A percentile compares a stretch with the other conserved stretches of the same genome.
Evolutionary conservation across 2,113 vertebrate species (phyloP).

Genomic region (Urocolius indicus): DNA sequence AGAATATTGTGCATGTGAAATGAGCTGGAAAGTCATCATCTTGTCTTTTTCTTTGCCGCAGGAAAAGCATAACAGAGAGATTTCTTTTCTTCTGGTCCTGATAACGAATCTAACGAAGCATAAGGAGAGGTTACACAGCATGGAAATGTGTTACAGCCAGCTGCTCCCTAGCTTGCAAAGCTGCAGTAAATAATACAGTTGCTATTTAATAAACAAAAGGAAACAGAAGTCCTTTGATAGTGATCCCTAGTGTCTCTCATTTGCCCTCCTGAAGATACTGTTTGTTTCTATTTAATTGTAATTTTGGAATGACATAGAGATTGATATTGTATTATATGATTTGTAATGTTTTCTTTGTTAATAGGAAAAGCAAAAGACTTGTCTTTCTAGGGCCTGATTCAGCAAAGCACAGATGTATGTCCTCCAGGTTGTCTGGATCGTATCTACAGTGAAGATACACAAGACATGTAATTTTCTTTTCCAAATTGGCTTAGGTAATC

Average conservation of each 20-base stretch:
- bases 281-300: constrained; percentile 48
- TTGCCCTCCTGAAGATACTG: constrained; percentile 47
- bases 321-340: constrained; percentile 29
- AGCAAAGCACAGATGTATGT: background rate
- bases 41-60: constrained; percentile 81
- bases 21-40: constrained; percentile 94
- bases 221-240: constrained; percentile 63
- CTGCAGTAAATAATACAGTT: constrained; percentile 72
- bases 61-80: constrained; percentile 80
- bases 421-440: background rate
- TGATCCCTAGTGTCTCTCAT: constrained; percentile 59
- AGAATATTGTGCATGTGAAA: constrained; percentile 88
- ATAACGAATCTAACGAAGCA: constrained; percentile 90
- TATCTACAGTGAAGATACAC: background rate
- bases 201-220: constrained; percentile 71
- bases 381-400: background rate
- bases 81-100: constrained; percentile 84
- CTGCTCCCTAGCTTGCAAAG: constrained; percentile 66
- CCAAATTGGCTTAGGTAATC: background rate
- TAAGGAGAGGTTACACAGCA: constrained; percentile 86
- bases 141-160: constrained; percentile 70
- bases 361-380: constrained; percentile 9
- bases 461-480: background rate
- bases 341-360: background rate
- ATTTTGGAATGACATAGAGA: constrained; percentile 14